Conservation (phyloP, 2,888 invertebrate genomes). For the Agrochola lota region DNA sequence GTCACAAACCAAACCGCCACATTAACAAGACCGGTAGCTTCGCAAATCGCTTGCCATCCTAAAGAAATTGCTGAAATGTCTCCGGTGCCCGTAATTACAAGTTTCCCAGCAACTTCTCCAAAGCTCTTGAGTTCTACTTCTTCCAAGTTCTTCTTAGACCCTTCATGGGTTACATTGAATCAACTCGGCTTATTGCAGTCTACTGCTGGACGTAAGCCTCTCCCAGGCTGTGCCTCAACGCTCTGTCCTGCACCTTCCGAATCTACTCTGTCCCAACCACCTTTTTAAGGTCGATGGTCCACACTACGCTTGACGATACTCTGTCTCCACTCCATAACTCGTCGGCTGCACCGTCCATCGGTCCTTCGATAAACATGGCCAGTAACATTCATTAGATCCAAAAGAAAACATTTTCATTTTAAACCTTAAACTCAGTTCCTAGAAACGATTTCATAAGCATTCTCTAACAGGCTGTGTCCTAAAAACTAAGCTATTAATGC, state of each 20-base stretch:
- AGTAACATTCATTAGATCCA: background rate
- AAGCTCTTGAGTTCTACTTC: background rate
- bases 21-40: background rate
- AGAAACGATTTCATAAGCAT: background rate
- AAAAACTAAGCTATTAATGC: conserved; percentile 37
- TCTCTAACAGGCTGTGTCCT: conserved; percentile 33
- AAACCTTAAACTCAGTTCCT: background rate
- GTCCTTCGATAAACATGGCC: background rate
- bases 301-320: too few relatives aligned
- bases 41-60: background rate
- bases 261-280: too few relatives aligned
- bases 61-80: background rate
- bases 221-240: too few relatives aligned
- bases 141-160: background rate
- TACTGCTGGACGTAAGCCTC: too few relatives aligned
- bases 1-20: background rate
- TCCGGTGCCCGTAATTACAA: background rate
- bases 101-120: too few relatives aligned
- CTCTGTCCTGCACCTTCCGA: background rate
- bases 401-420: background rate
- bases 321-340: too few relatives aligned
- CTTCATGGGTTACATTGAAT: background rate
- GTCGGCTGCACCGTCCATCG: too few relatives aligned
- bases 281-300: too few relatives aligned
- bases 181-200: too few relatives aligned